Evolutionary conservation across 2,113 vertebrate species (phyloP).

Genomic region (Dromas ardeola): DNA sequence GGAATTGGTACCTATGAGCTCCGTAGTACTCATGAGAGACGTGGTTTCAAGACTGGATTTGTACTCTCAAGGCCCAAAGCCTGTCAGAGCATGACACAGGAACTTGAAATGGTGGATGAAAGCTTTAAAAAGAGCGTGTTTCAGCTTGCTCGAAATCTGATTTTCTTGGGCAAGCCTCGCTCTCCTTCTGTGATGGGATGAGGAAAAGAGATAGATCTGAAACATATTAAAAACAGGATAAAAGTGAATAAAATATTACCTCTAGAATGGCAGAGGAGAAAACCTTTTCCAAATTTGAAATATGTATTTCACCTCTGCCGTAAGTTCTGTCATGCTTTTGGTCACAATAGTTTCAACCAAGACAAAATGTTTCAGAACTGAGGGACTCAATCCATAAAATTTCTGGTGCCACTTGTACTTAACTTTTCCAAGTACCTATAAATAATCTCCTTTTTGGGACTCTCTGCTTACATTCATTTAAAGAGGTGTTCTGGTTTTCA

Average conservation of each 20-base stretch:
- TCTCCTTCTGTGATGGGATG: not conserved
- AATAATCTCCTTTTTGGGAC: not conserved
- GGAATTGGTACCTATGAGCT: not conserved
- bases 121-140: not conserved
- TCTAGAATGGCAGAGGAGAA: conserved; percentile 1
- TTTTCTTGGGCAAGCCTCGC: not conserved
- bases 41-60: not conserved
- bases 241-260: conserved; percentile 39
- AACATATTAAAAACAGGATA: not conserved
- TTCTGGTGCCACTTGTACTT: not conserved
- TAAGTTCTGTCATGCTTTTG: not conserved
- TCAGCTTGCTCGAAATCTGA: not conserved
- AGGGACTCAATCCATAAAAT: not conserved
- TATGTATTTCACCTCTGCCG: not conserved
- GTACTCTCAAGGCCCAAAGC: not conserved
- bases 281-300: conserved; percentile 12
- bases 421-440: not conserved
- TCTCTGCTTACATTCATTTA: not conserved
- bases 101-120: conserved; percentile 29
- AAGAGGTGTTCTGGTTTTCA: not conserved
- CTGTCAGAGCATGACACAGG: not conserved
- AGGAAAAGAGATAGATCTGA: not conserved
- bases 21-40: not conserved
- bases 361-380: not conserved
- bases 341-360: not conserved